Base-by-base conservation (phyloP, 1,140 invertebrate species). In the Heliconius congener region DNA sequence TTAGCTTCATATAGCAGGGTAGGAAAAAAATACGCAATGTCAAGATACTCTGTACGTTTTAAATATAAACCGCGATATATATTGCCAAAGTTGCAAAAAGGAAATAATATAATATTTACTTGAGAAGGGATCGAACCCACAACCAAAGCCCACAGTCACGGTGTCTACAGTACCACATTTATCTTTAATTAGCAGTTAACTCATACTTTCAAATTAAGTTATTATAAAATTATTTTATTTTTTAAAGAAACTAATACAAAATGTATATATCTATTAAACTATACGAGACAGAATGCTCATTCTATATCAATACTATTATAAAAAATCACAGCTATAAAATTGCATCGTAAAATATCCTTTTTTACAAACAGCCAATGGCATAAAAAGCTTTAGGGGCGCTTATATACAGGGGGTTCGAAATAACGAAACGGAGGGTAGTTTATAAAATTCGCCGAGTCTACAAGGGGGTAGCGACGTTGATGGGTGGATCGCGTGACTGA, bases 361-460 rank as follows among this genome's bases (percentile, higher is more conserved):
- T 81, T 83, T 85, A 89, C 82, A 78, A 82, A 79, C 86, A 84
- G 82, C 90, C 90, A 93, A 93, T 92, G 83, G 85, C 85, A 85
- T 87, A 92, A 91, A 91, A 87, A 93, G 89, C 82, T 80, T 83
- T 86, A 84, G 82, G 81, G 82, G 84, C 81, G 83, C 83, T 86
- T 85, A 84, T 86, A 73, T 91, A 91, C 84, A 72, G 71, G 82
- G 87, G 86, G 85, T 86, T 79, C 86, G 83, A 88, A 91, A 91
- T 91, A 91, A 91, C 89, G 81, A 80, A 84, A 91, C 89, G 82
- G 81, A 84, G 89, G 90, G 93, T 92, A 90, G 92, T 92, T 92
- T 92, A 88, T 92, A 88, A 94, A 94, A 93, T 94, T 94, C 89
- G 91, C 93, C 90, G 90, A 85, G 89, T 90, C 87, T 89, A 82